Evolutionary conservation across 2,113 vertebrate genomes (phyloP), one percentile per base, ranked within the genome.

Genomic region (Hiodon alosoides): DNA sequence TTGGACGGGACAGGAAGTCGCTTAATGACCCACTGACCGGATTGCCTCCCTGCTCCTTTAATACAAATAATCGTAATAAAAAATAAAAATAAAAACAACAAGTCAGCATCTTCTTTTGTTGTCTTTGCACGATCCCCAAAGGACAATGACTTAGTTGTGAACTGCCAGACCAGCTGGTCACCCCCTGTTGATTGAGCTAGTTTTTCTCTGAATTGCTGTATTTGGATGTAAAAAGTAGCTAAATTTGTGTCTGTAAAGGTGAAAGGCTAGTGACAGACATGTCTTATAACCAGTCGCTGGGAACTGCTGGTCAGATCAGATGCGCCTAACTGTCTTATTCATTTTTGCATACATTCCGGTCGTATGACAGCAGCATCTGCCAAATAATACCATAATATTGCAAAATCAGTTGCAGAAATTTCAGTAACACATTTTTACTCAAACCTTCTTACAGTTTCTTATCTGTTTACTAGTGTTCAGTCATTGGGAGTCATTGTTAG

Each of bases 11-110:
- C 8, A 50, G 64, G 16, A 58, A 54, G 62, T 31, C 31, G 61
- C 76, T 72, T 69, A 14, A 77, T 51, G 70, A 57, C 53, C 52
- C 67, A 79, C 48, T 69, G 46, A 54, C n/a, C 55, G 66, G n/a
- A 54, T 9, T 16, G 47, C 11, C 58, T 31, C 60, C 6, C 31
- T 6, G 57, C 58, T 69, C 46, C 69, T 60, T 50, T 70, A 50
- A 61, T 55, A 59, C 70, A 64, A 73, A 76, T 16, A 58, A 66
- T 61, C 31, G 13, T 8, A 13, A 62, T 47, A 76, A 76, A 62
- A 68, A 52, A 58, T 46, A 0, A 31, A 31, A 31, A 0, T 1
- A 31, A 31, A 31, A 31, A 31, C 31, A 31, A 31, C 31, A 31
- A 59, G 46, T 57, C 55, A 68, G 67, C 64, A 31, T 4, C 58